Conservation (phyloP, 2,797 vertebrate genomes). For the Argentina silus region DNA sequence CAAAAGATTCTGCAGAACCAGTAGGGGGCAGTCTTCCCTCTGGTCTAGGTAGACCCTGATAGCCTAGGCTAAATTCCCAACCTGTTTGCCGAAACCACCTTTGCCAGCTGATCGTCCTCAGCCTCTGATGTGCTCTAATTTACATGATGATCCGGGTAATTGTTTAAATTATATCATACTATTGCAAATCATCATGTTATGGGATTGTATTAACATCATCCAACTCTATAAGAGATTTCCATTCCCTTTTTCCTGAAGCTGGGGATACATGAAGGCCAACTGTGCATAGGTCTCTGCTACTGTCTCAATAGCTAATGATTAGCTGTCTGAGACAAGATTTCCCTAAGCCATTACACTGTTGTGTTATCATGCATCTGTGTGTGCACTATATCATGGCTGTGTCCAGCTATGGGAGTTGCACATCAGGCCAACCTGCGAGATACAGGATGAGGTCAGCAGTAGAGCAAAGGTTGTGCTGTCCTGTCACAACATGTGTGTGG, state of each 20-base stretch:
- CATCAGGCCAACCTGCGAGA: background rate
- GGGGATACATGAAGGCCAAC: background rate
- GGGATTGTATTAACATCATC: background rate
- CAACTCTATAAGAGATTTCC: background rate
- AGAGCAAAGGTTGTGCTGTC: constrained; percentile 84
- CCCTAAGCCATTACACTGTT: too few relatives aligned
- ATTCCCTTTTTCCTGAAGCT: background rate
- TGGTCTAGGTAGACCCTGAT: background rate
- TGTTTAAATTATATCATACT: too few relatives aligned
- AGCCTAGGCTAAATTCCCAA: background rate
- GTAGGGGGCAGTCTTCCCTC: background rate
- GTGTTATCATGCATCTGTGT: too few relatives aligned
- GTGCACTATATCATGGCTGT: constrained; percentile 7
- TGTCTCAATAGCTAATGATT: background rate
- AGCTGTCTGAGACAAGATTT: too few relatives aligned
- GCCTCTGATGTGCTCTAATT: too few relatives aligned
- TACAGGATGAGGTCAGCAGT: constrained; percentile 32
- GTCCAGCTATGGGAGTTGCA: background rate
- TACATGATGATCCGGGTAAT: too few relatives aligned
- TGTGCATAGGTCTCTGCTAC: background rate
- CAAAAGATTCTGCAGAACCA: background rate
- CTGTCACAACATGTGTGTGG: constrained; percentile 36
- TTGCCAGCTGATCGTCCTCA: too few relatives aligned
- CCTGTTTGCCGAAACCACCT: background rate
- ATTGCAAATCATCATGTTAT: background rate